A percentile compares a stretch with the other conserved stretches of the same genome.
Conservation (phyloP, 2,113 vertebrate genomes). For the Oreochromis aureus region DNA sequence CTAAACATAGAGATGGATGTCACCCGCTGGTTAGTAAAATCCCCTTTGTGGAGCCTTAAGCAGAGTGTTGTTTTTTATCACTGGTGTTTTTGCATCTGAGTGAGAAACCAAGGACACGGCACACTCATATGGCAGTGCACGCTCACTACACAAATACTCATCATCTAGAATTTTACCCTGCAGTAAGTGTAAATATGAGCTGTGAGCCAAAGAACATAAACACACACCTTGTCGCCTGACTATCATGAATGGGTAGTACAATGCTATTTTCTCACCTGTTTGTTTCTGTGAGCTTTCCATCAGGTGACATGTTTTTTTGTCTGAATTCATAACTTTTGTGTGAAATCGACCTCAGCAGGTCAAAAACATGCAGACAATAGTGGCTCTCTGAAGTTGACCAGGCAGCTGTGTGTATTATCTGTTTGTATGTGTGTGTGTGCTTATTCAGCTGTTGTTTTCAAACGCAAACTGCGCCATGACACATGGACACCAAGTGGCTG, state of each 20-base stretch:
- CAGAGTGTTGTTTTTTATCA: background rate
- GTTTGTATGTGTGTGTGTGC: background rate
- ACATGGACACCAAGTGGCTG: slow-evolving; percentile 26
- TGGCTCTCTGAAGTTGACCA: background rate
- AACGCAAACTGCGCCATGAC: slow-evolving; percentile 22
- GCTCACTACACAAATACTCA: background rate
- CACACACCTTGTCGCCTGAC: background rate
- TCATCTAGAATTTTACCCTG: background rate
- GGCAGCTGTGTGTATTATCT: slow-evolving; percentile 29
- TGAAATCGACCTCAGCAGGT: background rate
- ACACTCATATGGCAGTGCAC: background rate
- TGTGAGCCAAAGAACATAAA: background rate
- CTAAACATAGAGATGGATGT: background rate
- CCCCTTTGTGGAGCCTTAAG: background rate
- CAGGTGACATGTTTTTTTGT: background rate
- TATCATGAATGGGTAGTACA: background rate
- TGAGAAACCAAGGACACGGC: background rate
- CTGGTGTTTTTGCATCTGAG: background rate
- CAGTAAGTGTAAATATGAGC: background rate
- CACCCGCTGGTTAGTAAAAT: background rate
- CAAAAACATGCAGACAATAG: background rate
- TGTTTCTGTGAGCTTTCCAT: background rate
- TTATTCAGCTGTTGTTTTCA: slow-evolving; percentile 61
- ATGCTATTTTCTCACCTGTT: background rate
- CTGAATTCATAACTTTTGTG: background rate